phyloP scores from a whole-genome alignment of 2,113 vertebrate genomes.

The Apaloderma vittatum region DNA sequence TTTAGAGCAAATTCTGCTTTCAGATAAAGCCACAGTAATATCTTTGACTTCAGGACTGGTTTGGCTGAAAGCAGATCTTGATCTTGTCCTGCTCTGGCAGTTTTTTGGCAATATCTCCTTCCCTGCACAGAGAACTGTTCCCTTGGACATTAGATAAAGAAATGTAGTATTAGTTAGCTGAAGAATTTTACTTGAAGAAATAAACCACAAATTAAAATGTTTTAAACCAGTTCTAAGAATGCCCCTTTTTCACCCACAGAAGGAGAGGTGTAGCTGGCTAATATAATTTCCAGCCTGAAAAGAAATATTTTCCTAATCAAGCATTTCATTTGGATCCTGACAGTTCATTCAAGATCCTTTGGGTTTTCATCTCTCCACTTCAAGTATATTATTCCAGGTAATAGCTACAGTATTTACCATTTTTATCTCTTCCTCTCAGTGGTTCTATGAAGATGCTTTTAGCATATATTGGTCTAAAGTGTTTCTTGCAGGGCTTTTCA shows the following conservation, averaged over 20 bases:
- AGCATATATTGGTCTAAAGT: background rate
- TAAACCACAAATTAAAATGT: background rate
- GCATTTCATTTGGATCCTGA: constrained; percentile 16
- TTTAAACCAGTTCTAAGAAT: background rate
- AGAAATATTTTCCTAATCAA: constrained; percentile 18
- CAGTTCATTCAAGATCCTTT: background rate
- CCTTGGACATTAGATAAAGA: background rate
- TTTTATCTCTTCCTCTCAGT: constrained; percentile 27
- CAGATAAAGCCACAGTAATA: background rate
- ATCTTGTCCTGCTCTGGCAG: background rate
- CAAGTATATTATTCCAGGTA: constrained; percentile 5
- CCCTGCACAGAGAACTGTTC: background rate
- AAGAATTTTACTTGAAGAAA: background rate
- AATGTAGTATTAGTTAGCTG: background rate
- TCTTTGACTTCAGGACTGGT: background rate
- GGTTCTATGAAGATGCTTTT: background rate
- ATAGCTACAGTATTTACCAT: background rate
- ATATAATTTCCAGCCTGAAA: background rate
- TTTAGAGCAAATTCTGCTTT: constrained; percentile 17
- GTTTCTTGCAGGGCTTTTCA: background rate
- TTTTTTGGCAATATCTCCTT: background rate
- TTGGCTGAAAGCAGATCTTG: background rate
- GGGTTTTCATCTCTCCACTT: background rate
- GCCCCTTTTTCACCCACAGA: background rate
- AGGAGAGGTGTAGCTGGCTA: background rate